Evolutionary conservation across 2,113 vertebrate genomes (phyloP).

Genomic region (Etheostoma cragini): DNA sequence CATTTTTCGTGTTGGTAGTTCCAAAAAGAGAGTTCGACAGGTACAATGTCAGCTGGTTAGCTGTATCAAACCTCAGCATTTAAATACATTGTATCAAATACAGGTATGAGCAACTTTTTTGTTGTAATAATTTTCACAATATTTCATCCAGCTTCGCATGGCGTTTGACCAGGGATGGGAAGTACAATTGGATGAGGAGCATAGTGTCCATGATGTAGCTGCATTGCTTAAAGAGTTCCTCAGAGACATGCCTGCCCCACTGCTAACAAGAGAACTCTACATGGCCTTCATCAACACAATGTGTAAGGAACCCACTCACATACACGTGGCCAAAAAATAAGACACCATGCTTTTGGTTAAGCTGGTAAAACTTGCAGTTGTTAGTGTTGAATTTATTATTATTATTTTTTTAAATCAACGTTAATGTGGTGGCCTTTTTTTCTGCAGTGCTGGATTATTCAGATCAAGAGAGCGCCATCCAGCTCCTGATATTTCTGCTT

Average conservation of each 20-base stretch:
- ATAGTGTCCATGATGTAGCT: constrained; percentile 95
- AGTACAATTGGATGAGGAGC: constrained; percentile 91
- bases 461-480: constrained; percentile 88
- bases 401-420: background rate
- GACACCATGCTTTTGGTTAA: background rate
- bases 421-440: constrained; percentile 16
- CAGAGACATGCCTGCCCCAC: constrained; percentile 94
- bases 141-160: constrained; percentile 88
- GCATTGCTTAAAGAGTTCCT: constrained; percentile 97
- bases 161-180: constrained; percentile 95
- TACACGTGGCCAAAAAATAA: background rate
- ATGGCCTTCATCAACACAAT: constrained; percentile 94
- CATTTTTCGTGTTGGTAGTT: constrained; percentile 98
- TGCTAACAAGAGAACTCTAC: constrained; percentile 96
- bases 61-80: background rate
- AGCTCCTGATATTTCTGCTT: constrained; percentile 95
- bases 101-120: background rate
- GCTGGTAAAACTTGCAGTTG: background rate
- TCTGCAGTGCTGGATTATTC: constrained; percentile 90
- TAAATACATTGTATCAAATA: background rate
- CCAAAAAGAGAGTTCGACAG: constrained; percentile 98
- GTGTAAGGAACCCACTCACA: constrained; percentile 81
- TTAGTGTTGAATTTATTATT: background rate
- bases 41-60: constrained; percentile 74
- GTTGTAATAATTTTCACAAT: background rate